Evolutionary conservation across 2,888 invertebrate species (phyloP), one percentile per base, ranked within the genome.

Genomic region (Agrochola lota): DNA sequence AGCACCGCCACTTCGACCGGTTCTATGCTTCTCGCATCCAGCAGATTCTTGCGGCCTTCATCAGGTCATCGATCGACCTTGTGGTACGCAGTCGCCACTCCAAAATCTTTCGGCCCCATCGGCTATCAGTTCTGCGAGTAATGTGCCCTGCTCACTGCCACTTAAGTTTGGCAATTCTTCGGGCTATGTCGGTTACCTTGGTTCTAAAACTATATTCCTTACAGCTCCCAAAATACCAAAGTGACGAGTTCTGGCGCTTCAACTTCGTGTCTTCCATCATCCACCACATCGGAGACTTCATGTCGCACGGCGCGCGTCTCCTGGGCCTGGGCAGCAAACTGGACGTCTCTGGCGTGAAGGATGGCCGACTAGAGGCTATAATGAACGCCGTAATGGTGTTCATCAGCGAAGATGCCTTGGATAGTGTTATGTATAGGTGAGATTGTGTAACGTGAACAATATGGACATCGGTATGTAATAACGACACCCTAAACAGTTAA

Each of bases 211-310:
- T 49, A 30, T 43, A n/a, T 17, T 74, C 5, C 20, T 35, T 87
- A 17, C 87, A 97, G 97, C 90, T 97, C 0, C 90, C 91, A 40
- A 87, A 89, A 12, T 94, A 96, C 77, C 96, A 97, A 85, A 78
- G 78, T 1, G 90, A 95, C n/a, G 94, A 96, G 40, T 96, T 95
- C 89, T 97, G 96, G 97, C 93, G 93, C 67, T 94, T 97, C 80
- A 87, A 90, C 30, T 97, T 97, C 94, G 82, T 97, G 7, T 93
- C 95, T 2, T 91, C 93, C n/a, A 94, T 97, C 40, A 86, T 97
- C 0, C 77, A 89, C 1, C 96, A 95, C 84, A 85, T 95, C 9
- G 95, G 95, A 73, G 81, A 88, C 1, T 81, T 97, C 12, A 81
- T 97, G 43, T 91, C 91, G 0, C 95, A 97, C 82, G 81, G 93